A percentile compares a stretch with the other conserved stretches of the same genome.
These are phyloP conservation scores for Chelon auratus DNA, from an alignment of 2,797 vertebrate genomes.

Conservation along the genomic window DNA sequence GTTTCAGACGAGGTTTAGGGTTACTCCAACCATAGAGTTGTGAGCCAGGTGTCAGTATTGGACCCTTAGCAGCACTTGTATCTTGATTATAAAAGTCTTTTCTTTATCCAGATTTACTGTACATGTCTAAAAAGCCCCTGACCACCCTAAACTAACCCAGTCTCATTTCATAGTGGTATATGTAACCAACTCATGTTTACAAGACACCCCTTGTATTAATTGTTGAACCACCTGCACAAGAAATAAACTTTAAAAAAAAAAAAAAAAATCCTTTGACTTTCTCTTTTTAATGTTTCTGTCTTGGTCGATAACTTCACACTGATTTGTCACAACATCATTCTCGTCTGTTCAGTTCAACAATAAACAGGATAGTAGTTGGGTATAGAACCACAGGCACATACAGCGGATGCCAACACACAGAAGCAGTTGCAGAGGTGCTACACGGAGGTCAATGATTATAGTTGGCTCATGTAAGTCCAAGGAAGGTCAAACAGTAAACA, in stretches of 20 bases:
- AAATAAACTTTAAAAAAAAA: conserved; percentile 81
- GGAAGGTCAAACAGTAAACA: conserved; percentile 36
- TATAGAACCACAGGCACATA: conserved; percentile 68
- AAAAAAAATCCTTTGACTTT: conserved; percentile 27
- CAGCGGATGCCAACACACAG: conserved; percentile 51
- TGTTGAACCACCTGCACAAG: conserved; percentile 86
- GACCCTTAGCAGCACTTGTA: conserved; percentile 16
- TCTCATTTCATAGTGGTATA: conserved; percentile 53
- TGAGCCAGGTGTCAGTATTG: conserved; percentile 24
- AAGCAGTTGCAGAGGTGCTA: conserved; percentile 50
- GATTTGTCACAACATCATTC: conserved; percentile 20
- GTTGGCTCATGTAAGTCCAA: conserved; percentile 33
- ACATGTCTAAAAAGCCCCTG: conserved; percentile 37
- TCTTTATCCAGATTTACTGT: conserved; percentile 48
- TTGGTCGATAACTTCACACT: conserved; percentile 45
- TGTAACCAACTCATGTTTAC: conserved; percentile 77
- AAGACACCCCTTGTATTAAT: conserved; percentile 74
- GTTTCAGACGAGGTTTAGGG: conserved; percentile 22
- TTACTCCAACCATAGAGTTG: conserved; percentile 17
- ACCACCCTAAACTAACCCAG: conserved; percentile 45
- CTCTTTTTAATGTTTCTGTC: conserved; percentile 65
- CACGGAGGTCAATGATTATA: conserved; percentile 54
- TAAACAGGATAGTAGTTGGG: conserved; percentile 58
- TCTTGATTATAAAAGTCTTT: conserved; percentile 8
- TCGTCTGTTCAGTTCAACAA: conserved; percentile 54